Evolutionary conservation across 2,888 invertebrate species (phyloP).

Genomic region (Isoperla grammatica): DNA sequence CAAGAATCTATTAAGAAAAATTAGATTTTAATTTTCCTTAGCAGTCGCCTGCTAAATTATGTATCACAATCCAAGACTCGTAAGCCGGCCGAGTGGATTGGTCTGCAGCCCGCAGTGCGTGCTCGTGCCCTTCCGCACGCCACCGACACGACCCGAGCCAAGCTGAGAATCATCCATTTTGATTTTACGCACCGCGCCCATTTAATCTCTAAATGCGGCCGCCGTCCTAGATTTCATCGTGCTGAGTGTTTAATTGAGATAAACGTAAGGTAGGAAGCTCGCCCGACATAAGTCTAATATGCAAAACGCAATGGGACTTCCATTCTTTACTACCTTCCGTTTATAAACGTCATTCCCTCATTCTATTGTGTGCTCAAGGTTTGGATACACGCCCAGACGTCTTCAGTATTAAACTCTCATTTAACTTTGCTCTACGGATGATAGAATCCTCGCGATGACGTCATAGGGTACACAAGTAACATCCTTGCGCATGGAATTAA

Average conservation of each 20-base stretch:
- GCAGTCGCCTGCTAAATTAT: too few species aligned
- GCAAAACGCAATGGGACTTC: slow-evolving; percentile 7
- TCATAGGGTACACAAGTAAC: neutral
- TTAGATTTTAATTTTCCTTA: too few species aligned
- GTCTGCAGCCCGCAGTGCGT: too few species aligned
- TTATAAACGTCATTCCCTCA: neutral
- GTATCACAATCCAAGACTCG: too few species aligned
- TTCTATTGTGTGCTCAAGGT: slow-evolving; percentile 15
- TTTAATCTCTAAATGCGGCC: too few species aligned
- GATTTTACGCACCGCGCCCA: too few species aligned
- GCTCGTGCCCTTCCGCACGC: too few species aligned
- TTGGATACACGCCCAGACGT: neutral
- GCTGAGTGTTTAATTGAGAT: slow-evolving; percentile 5
- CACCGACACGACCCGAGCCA: too few species aligned
- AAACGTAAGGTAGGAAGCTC: slow-evolving; percentile 3
- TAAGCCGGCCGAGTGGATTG: too few species aligned
- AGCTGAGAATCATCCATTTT: too few species aligned
- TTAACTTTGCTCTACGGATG: neutral
- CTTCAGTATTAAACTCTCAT: neutral
- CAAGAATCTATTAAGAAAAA: too few species aligned
- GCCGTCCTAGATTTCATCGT: neutral
- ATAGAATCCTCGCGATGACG: neutral
- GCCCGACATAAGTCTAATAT: neutral
- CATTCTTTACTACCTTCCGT: neutral
- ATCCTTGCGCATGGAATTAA: neutral